A percentile compares a stretch with the other conserved stretches of the same genome.
phyloP scores from a whole-genome alignment of 2,113 vertebrate genomes.

The Anthoscopus minutus region DNA sequence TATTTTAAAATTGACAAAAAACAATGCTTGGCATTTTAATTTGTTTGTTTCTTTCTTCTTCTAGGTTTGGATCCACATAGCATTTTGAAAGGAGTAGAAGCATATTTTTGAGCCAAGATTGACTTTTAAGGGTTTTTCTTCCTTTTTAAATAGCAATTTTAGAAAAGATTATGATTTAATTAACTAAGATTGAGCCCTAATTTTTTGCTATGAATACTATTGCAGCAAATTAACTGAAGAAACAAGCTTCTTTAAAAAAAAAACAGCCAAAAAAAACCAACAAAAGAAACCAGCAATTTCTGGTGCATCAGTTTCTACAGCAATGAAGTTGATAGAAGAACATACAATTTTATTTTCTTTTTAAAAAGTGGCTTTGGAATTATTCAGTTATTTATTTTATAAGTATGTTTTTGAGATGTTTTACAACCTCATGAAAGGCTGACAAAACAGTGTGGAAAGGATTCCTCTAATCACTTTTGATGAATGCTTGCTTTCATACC shows the following conservation, averaged over 20 bases:
- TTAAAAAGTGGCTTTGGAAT: background rate
- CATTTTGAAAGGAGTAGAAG: background rate
- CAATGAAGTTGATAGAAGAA: background rate
- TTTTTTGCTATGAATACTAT: background rate
- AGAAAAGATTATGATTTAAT: accelerated
- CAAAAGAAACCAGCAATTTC: background rate
- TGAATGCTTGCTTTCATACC: background rate
- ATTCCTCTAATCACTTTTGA: background rate
- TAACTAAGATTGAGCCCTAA: accelerated
- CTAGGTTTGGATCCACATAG: background rate
- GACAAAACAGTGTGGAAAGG: background rate
- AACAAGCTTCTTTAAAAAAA: background rate
- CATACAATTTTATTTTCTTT: background rate
- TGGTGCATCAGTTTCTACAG: background rate
- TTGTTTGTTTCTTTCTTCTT: background rate
- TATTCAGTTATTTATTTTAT: background rate
- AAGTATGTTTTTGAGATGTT: background rate
- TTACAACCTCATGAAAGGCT: background rate
- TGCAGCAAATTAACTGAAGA: background rate
- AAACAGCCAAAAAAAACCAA: accelerated
- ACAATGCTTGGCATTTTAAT: background rate
- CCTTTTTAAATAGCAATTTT: background rate
- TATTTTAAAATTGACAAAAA: background rate
- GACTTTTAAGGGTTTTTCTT: background rate
- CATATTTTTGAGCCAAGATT: background rate